Percentiles rank a stretch among this genome's conserved stretches.
Conservation (phyloP, 2,113 vertebrate species). For the Thalassarche chlororhynchos region DNA sequence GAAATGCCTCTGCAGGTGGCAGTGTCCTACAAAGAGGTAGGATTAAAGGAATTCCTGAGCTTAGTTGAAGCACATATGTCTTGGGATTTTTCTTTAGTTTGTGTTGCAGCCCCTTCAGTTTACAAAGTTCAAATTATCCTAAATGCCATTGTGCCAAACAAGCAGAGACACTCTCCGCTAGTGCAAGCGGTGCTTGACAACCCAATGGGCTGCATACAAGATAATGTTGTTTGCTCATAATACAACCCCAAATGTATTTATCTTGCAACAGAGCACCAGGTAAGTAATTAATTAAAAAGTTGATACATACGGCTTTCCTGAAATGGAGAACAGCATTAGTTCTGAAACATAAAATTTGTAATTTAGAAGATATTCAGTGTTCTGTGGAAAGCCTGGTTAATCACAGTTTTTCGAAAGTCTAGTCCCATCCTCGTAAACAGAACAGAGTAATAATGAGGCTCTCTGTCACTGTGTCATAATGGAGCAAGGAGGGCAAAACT, state of each 20-base stretch:
- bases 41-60: slow-evolving; percentile 34
- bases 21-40: not conserved
- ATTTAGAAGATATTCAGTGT: not conserved
- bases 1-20: slow-evolving; percentile 28
- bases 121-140: not conserved
- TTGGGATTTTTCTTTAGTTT: not conserved
- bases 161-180: not conserved
- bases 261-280: not conserved
- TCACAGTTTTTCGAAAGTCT: slow-evolving; percentile 38
- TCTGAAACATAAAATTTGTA: not conserved
- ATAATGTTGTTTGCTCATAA: not conserved
- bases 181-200: not conserved
- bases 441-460: slow-evolving; percentile 69
- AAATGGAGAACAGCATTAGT: not conserved
- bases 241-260: not conserved
- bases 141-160: not conserved
- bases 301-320: not conserved
- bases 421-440: slow-evolving; percentile 49
- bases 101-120: not conserved
- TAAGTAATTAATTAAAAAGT: slow-evolving; percentile 28
- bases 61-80: slow-evolving; percentile 18
- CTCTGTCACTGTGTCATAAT: slow-evolving; percentile 73
- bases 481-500: slow-evolving; percentile 66
- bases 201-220: not conserved
- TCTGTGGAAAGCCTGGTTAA: slow-evolving; percentile 11